Percentiles rank a stretch among this genome's conserved stretches.
Evolutionary conservation across 2,888 invertebrate genomes (phyloP).

Genomic region (Melanchra persicariae): DNA sequence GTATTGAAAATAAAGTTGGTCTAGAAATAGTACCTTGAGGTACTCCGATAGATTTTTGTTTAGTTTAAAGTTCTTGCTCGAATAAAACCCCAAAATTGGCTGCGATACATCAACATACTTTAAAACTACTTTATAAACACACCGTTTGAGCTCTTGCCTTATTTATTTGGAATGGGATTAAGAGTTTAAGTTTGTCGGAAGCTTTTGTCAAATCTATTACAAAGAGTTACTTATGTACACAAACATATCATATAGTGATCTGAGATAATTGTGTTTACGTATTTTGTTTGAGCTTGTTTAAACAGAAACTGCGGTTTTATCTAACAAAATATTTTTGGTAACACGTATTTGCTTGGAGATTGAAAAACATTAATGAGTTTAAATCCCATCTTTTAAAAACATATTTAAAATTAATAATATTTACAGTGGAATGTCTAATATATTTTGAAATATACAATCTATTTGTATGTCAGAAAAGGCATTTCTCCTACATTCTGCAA

Average conservation of each 20-base stretch:
- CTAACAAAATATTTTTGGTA: conserved; percentile 20
- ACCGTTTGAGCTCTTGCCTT: conserved; percentile 4
- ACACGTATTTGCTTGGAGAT: conserved; percentile 20
- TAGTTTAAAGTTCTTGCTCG: neutral
- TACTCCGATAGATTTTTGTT: neutral
- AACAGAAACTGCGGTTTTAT: neutral
- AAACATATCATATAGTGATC: neutral
- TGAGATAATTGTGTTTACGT: too few relatives aligned
- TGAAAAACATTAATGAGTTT: conserved; percentile 1
- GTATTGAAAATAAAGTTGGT: conserved; percentile 7
- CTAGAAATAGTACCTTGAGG: conserved; percentile 18
- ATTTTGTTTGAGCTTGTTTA: conserved; percentile 20
- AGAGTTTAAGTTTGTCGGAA: neutral
- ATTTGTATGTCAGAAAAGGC: conserved; percentile 9
- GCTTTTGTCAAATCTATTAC: neutral
- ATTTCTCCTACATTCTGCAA: conserved; percentile 1
- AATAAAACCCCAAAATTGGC: neutral
- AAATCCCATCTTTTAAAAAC: neutral
- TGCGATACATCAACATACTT: neutral
- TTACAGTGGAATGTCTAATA: conserved; percentile 57
- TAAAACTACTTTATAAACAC: neutral
- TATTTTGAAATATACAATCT: conserved; percentile 32
- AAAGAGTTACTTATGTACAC: neutral
- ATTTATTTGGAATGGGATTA: neutral
- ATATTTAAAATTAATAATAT: conserved; percentile 31